phyloP scores from a whole-genome alignment of 2,888 invertebrate genomes.

The Drosophila kambysellisi region DNA sequence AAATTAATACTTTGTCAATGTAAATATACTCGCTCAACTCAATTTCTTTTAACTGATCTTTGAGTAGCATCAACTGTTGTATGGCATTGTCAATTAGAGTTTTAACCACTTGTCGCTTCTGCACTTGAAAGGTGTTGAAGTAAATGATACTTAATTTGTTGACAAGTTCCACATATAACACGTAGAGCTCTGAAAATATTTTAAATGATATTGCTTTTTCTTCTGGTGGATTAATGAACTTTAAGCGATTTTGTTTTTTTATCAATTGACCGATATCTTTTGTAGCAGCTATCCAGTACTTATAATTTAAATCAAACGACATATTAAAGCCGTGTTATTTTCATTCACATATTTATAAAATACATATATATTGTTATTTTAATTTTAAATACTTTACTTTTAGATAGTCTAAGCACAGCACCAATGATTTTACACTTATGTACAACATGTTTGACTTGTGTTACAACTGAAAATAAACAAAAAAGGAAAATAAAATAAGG shows the following conservation, averaged over 20 bases:
- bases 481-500: background rate
- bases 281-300: slow-evolving; percentile 86
- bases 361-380: slow-evolving; percentile 2
- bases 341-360: slow-evolving; percentile 4
- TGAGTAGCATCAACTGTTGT: slow-evolving; percentile 86
- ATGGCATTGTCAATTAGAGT: slow-evolving; percentile 75
- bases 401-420: slow-evolving; percentile 20
- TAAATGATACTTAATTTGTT: slow-evolving; percentile 83
- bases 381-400: background rate
- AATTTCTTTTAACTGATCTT: slow-evolving; percentile 86
- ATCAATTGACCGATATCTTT: slow-evolving; percentile 84
- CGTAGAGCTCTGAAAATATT: slow-evolving; percentile 81
- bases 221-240: slow-evolving; percentile 70
- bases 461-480: background rate
- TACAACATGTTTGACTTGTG: background rate
- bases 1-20: slow-evolving; percentile 88
- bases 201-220: slow-evolving; percentile 74
- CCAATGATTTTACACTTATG: background rate
- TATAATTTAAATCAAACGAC: slow-evolving; percentile 86
- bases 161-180: slow-evolving; percentile 80
- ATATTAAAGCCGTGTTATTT: slow-evolving; percentile 66
- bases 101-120: slow-evolving; percentile 80
- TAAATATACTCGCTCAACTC: slow-evolving; percentile 88
- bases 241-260: slow-evolving; percentile 83
- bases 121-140: slow-evolving; percentile 83